These are phyloP conservation scores for Diachasmimorpha longicaudata DNA, from an alignment of 1,140 invertebrate species.

Conservation along the genomic window DNA sequence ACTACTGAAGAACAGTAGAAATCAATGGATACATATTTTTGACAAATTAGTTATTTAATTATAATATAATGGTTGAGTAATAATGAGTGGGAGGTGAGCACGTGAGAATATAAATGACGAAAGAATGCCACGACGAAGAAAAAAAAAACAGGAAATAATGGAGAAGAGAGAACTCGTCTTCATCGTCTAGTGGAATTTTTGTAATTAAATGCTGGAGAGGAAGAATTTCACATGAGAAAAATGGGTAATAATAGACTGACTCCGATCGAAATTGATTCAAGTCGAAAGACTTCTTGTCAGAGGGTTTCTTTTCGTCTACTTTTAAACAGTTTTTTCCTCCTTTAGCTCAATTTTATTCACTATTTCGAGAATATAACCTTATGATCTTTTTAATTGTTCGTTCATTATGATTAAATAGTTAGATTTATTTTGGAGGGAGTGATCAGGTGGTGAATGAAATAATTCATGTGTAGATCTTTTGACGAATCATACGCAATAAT, in stretches of 20 bases:
- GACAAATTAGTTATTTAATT: slow-evolving; percentile 42
- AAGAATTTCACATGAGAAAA: background rate
- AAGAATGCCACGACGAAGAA: background rate
- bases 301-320: background rate
- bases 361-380: background rate
- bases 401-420: background rate
- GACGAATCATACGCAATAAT: background rate
- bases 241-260: background rate
- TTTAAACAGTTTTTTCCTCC: background rate
- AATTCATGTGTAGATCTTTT: background rate
- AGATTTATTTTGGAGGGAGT: background rate
- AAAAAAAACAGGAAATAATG: background rate
- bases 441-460: background rate
- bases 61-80: slow-evolving; percentile 29
- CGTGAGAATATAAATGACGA: slow-evolving; percentile 3
- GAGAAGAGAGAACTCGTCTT: background rate
- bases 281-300: background rate
- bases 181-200: background rate
- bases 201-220: background rate
- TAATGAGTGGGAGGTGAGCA: background rate
- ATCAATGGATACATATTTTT: slow-evolving; percentile 39
- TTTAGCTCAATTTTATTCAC: background rate
- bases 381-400: background rate
- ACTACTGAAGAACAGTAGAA: background rate
- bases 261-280: background rate